A percentile compares a stretch with the other conserved stretches of the same genome.
These are phyloP conservation scores for Melanotaenia boesemani DNA, from an alignment of 2,797 vertebrate genomes.

Conservation along the genomic window DNA sequence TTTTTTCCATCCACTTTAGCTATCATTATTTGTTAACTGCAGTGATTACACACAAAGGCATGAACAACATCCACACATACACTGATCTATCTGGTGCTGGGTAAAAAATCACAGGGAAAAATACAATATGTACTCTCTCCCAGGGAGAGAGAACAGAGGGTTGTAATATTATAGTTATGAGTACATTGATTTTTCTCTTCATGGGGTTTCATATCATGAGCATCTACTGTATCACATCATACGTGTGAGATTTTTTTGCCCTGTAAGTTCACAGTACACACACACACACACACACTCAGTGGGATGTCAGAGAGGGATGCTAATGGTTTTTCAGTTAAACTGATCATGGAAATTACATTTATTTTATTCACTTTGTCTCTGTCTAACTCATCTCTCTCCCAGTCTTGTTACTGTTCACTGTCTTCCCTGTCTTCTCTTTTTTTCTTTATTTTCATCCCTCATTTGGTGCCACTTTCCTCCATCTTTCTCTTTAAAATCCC, in stretches of 20 bases:
- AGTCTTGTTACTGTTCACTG: conserved; percentile 13
- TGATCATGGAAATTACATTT: conserved; percentile 69
- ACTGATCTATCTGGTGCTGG: conserved; percentile 17
- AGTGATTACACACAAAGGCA: conserved; percentile 30
- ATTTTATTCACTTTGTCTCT: conserved; percentile 59
- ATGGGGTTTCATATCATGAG: conserved; percentile 38
- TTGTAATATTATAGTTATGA: conserved; percentile 39
- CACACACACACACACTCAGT: conserved; percentile 7
- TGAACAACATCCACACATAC: conserved; percentile 18
- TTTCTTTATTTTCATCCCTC: conserved; percentile 3
- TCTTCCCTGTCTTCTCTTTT: conserved; percentile 15
- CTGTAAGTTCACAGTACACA: conserved; percentile 21
- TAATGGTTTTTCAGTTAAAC: conserved; percentile 65
- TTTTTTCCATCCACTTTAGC: conserved; percentile 28
- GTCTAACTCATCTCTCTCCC: conserved; percentile 32
- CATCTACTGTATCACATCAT: conserved; percentile 53
- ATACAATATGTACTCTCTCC: not conserved
- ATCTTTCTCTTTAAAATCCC: not conserved
- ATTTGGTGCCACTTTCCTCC: conserved; percentile 9
- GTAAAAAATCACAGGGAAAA: conserved; percentile 13
- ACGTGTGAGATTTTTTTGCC: conserved; percentile 31
- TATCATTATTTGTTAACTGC: conserved; percentile 31
- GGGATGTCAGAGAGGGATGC: conserved; percentile 26
- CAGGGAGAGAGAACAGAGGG: conserved; percentile 1
- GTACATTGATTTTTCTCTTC: conserved; percentile 47